Base-by-base conservation (phyloP, 2,888 invertebrate genomes). In the Melanophora roralis region DNA sequence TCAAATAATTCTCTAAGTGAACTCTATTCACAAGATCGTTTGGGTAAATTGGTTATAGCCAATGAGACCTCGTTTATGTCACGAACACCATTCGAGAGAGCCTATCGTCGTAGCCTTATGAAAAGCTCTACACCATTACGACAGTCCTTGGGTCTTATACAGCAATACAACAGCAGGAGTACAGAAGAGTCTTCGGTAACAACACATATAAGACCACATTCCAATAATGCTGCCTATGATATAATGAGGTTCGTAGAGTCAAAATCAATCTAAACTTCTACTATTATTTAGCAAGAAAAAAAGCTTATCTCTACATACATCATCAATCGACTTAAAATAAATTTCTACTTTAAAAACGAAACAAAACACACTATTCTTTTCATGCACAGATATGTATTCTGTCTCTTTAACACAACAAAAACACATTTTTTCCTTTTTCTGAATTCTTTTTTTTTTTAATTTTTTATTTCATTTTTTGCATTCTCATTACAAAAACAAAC, bases 81-180 rank as follows among this genome's bases (percentile, higher is more conserved):
- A n/a, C 85, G 89, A 9, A 89, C 89, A 34, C 88, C 89, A n/a
- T 90, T 90, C 64, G 89, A 90, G 77, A 85, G 89, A 27, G 89
- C 89, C 64, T 90, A 89, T 81, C 85, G 90, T 0, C 88, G 90
- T n/a, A 88, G 87, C 53, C 84, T 86, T 62, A 82, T 86, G 36
- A 88, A 87, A 65, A 87, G 85, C 68, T 86, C 89, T 5, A 88
- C 89, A 23, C 89, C 89, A 2, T 65, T 87, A 55, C 83, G 87
- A 19, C 86, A 87, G 81, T 86, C 86, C 2, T 84, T 87, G 69
- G 86, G 85, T 43, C 85, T 82, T 51, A 83, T 83, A 45, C 84
- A 85, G 62, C 84, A 84, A 11, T 74, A 47, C 67, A 53, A 49
- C 72, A 34, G 49, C 36, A 3, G 27, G 27, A 27, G 6, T 27